Evolutionary conservation across 2,113 vertebrate genomes (phyloP).

Genomic region (Leptobrachium ailaonicum): DNA sequence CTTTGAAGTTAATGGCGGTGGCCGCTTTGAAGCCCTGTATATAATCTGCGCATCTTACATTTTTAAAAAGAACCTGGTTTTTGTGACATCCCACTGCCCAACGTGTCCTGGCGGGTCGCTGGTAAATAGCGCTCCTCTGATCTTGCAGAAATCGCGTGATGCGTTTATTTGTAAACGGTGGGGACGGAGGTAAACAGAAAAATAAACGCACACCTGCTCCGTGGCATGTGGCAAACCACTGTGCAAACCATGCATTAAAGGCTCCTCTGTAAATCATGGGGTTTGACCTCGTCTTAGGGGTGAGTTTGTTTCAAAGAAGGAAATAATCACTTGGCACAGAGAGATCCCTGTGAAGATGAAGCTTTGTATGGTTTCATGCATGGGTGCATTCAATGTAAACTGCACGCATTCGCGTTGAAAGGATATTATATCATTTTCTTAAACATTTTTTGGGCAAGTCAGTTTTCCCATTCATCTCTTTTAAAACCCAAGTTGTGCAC

Average conservation of each 20-base stretch:
- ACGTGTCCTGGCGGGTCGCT: slow-evolving; percentile 25
- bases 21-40: slow-evolving; percentile 62
- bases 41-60: slow-evolving; percentile 45
- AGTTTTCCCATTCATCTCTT: too few species aligned
- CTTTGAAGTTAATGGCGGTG: slow-evolving; percentile 47
- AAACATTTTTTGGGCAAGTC: too few species aligned
- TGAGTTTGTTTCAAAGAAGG: background rate
- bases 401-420: background rate
- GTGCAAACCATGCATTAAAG: background rate
- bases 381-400: background rate
- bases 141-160: slow-evolving; percentile 29
- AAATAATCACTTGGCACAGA: slow-evolving; percentile 8
- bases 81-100: background rate
- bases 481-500: too few species aligned
- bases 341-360: background rate
- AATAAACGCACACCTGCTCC: slow-evolving; percentile 20
- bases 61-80: background rate
- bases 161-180: slow-evolving; percentile 25
- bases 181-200: background rate
- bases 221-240: background rate
- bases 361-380: background rate
- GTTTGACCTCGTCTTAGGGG: slow-evolving; percentile 10
- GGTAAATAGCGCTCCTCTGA: slow-evolving; percentile 11
- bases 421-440: too few species aligned
- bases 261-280: background rate